Evolutionary conservation across 2,797 vertebrate genomes (phyloP).

Genomic region (Onychomys arenicola): DNA sequence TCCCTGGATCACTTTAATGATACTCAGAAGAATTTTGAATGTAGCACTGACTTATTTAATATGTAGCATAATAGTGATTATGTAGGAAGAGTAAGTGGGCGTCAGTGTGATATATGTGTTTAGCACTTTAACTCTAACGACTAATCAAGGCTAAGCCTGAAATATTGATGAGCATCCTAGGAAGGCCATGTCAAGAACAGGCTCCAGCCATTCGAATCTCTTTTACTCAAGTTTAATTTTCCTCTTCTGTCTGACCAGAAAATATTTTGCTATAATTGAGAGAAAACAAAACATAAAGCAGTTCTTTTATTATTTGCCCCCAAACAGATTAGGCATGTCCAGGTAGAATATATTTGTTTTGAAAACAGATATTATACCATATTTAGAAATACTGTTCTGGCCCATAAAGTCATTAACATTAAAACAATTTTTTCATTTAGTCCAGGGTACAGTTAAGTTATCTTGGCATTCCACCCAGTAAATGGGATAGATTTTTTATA

Average conservation of each 20-base stretch:
- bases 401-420: background rate
- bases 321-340: background rate
- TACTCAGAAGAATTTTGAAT: background rate
- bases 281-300: background rate
- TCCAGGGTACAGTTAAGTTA: background rate
- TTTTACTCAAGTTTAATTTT: background rate
- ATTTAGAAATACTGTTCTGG: background rate
- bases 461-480: background rate
- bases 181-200: background rate
- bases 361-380: background rate
- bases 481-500: background rate
- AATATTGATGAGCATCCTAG: background rate
- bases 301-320: background rate
- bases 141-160: background rate
- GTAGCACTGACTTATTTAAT: background rate
- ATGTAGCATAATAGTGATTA: background rate
- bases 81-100: background rate
- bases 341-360: background rate
- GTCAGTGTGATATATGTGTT: background rate
- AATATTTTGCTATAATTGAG: background rate
- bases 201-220: background rate
- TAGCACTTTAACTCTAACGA: background rate
- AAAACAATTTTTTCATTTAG: background rate
- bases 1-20: background rate
- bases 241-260: background rate